Conservation (phyloP, 2,797 vertebrate genomes). For the Rachycentron canadum region DNA sequence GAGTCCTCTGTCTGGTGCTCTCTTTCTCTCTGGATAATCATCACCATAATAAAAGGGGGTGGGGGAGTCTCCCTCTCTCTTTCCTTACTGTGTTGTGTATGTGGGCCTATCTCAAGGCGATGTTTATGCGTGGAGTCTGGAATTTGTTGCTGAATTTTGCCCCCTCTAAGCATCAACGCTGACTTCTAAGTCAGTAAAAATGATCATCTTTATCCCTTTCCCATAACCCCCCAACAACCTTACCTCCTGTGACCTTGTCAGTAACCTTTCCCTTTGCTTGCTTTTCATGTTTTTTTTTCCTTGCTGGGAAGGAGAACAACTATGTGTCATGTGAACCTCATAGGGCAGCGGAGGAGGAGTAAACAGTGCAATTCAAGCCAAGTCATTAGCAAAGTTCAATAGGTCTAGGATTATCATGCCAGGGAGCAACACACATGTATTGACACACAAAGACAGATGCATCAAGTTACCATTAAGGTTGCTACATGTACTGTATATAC, state of each 20-base stretch:
- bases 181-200: conserved; percentile 29
- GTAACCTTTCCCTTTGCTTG: conserved; percentile 48
- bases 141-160: conserved; percentile 20
- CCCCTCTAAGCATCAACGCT: conserved; percentile 3
- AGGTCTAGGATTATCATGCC: conserved; percentile 43
- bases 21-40: conserved; percentile 40
- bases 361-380: conserved; percentile 69
- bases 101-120: conserved; percentile 21
- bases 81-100: conserved; percentile 28
- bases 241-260: conserved; percentile 63
- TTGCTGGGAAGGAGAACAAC: conserved; percentile 36
- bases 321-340: conserved; percentile 56
- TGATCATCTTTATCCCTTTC: conserved; percentile 11
- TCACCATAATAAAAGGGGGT: background rate
- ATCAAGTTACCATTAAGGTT: conserved; percentile 41
- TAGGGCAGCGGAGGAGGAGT: conserved; percentile 38
- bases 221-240: background rate
- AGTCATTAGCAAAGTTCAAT: conserved; percentile 71
- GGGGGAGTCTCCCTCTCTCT: conserved; percentile 11
- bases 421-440: conserved; percentile 36
- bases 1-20: conserved; percentile 17
- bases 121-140: background rate
- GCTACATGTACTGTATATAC: conserved; percentile 27
- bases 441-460: conserved; percentile 32
- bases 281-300: conserved; percentile 40